These are phyloP conservation scores for Calcarius lapponicus DNA, from an alignment of 2,797 vertebrate species.

Conservation along the genomic window DNA sequence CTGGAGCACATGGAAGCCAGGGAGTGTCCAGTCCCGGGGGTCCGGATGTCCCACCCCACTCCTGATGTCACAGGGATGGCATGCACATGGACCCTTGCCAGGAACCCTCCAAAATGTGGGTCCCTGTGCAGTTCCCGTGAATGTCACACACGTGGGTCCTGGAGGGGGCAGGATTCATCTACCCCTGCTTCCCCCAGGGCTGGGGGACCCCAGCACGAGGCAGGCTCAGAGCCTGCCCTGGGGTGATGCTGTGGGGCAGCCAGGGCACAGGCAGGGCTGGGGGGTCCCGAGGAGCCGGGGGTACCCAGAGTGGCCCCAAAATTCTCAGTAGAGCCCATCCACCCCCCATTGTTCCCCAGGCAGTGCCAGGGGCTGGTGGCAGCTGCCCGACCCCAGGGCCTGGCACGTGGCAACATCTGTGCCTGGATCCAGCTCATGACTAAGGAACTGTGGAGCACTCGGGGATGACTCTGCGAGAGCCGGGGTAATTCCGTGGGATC, in stretches of 20 bases:
- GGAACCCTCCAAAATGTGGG: neutral
- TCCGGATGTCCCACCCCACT: neutral
- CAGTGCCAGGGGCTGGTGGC: neutral
- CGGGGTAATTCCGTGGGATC: neutral
- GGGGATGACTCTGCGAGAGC: neutral
- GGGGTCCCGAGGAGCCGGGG: fast-evolving
- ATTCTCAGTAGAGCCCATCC: fast-evolving
- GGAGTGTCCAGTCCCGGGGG: fast-evolving
- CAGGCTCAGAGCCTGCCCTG: neutral
- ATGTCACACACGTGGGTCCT: fast-evolving
- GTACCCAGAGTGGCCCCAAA: neutral
- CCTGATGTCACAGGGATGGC: neutral
- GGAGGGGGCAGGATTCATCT: fast-evolving
- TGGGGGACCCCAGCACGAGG: neutral
- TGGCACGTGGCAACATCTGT: neutral
- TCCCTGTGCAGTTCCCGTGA: fast-evolving
- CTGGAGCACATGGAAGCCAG: neutral
- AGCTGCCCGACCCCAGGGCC: neutral
- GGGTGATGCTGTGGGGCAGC: neutral
- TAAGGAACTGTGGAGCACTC: neutral
- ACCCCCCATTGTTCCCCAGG: neutral
- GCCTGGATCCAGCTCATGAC: neutral
- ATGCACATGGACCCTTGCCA: fast-evolving
- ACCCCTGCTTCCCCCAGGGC: fast-evolving
- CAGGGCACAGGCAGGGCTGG: neutral